Evolutionary conservation across 2,888 invertebrate genomes (phyloP).

Genomic region (Sylvicola cinctus): DNA sequence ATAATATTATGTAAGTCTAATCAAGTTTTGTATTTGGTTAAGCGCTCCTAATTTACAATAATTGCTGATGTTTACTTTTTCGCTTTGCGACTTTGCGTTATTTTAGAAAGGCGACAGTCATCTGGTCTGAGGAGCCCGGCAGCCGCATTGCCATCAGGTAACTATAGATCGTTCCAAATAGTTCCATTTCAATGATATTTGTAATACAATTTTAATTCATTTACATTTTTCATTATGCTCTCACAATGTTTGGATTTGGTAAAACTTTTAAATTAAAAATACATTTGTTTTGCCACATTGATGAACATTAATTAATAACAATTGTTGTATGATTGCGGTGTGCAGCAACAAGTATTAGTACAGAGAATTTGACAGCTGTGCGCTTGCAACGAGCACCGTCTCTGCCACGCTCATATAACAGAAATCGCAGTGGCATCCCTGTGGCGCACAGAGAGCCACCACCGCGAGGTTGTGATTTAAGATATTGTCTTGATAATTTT

Average conservation of each 20-base stretch:
- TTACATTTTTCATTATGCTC: neutral
- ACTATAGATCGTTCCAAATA: conserved; percentile 1
- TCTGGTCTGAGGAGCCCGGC: conserved; percentile 15
- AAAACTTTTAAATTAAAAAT: neutral
- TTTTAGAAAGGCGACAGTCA: conserved; percentile 12
- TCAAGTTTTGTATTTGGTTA: too few relatives aligned
- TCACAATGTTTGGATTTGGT: neutral
- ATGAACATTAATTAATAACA: neutral
- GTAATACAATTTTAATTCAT: too few relatives aligned
- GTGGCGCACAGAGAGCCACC: conserved; percentile 18
- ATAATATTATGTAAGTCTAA: too few relatives aligned
- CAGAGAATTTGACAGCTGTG: conserved; percentile 34
- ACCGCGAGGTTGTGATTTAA: conserved; percentile 10
- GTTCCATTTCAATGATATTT: neutral
- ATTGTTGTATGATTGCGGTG: neutral
- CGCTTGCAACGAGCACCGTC: conserved; percentile 35
- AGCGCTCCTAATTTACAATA: too few relatives aligned
- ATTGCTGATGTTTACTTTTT: neutral
- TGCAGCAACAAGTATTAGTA: conserved; percentile 22
- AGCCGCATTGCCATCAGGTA: conserved; percentile 13
- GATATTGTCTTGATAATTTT: neutral
- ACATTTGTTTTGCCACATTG: neutral
- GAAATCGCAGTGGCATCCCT: conserved; percentile 28
- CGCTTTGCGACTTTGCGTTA: conserved; percentile 1
- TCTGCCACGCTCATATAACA: conserved; percentile 32